These are phyloP conservation scores for Acholoe squamosa DNA, from an alignment of 2,888 invertebrate genomes.

Conservation along the genomic window DNA sequence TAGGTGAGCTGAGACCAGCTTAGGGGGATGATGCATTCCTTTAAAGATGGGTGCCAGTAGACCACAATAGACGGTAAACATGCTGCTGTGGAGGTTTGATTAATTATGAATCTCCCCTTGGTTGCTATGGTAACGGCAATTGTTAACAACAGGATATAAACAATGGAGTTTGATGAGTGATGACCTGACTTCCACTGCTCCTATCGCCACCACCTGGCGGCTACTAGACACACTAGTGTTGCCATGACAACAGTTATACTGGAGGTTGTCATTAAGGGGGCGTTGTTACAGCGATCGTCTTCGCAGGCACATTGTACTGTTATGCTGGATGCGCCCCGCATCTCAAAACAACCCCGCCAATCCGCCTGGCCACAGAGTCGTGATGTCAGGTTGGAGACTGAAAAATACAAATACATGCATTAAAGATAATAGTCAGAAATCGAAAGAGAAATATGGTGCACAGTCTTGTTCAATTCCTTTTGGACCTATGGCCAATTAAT, in stretches of 20 bases:
- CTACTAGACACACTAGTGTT: background rate
- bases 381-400: conserved; percentile 59
- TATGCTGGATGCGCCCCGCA: conserved; percentile 73
- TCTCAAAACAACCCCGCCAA: conserved; percentile 72
- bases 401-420: background rate
- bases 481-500: too few relatives aligned
- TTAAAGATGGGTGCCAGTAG: too few relatives aligned
- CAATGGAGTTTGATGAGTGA: conserved; percentile 17
- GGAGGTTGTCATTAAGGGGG: conserved; percentile 62
- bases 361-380: conserved; percentile 66
- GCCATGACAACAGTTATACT: background rate
- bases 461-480: too few relatives aligned
- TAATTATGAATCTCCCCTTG: background rate
- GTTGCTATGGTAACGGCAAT: background rate
- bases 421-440: too few relatives aligned
- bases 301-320: conserved; percentile 76
- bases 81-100: too few relatives aligned
- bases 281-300: conserved; percentile 75
- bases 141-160: background rate
- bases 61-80: too few relatives aligned
- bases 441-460: too few relatives aligned
- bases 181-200: background rate
- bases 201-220: background rate
- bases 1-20: too few relatives aligned
- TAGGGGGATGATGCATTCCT: too few relatives aligned